phyloP scores from a whole-genome alignment of 1,140 invertebrate species.

The Drosophila leontia region DNA sequence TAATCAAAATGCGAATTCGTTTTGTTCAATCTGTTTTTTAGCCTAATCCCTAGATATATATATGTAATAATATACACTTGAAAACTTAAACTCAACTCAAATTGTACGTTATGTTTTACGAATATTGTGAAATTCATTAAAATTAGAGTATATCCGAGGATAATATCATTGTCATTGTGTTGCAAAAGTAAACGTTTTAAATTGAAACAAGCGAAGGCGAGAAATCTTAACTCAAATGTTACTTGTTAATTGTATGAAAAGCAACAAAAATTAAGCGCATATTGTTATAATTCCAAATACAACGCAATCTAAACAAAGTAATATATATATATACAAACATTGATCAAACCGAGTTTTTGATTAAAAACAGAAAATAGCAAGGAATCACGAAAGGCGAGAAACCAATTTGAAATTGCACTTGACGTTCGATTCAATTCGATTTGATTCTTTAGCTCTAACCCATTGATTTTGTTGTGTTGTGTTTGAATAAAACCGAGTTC shows the following conservation, averaged over 20 bases:
- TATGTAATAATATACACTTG: slow-evolving; percentile 21
- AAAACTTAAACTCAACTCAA: slow-evolving; percentile 38
- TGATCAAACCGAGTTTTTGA: slow-evolving; percentile 61
- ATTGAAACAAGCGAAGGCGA: slow-evolving; percentile 41
- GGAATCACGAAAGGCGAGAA: slow-evolving; percentile 42
- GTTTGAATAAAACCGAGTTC: slow-evolving; percentile 39
- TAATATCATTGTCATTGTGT: slow-evolving; percentile 62
- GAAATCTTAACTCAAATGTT: slow-evolving; percentile 57
- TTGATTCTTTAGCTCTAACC: slow-evolving; percentile 32
- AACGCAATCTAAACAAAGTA: slow-evolving; percentile 51
- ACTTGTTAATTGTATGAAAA: slow-evolving; percentile 77
- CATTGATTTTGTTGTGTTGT: slow-evolving; percentile 41
- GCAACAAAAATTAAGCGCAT: slow-evolving; percentile 59
- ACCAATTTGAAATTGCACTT: slow-evolving; percentile 45
- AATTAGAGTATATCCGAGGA: slow-evolving; percentile 60
- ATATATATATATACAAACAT: slow-evolving; percentile 18
- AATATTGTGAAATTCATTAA: slow-evolving; percentile 59
- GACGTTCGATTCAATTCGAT: too few species aligned
- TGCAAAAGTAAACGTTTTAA: slow-evolving; percentile 62
- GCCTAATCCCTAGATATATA: slow-evolving; percentile 32
- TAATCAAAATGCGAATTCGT: slow-evolving; percentile 37
- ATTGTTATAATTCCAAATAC: slow-evolving; percentile 65
- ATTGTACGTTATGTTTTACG: slow-evolving; percentile 70
- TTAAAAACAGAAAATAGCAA: slow-evolving; percentile 63
- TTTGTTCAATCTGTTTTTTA: slow-evolving; percentile 49